phyloP scores from a whole-genome alignment of 2,797 vertebrate genomes.

The Manis crassicaudata region DNA sequence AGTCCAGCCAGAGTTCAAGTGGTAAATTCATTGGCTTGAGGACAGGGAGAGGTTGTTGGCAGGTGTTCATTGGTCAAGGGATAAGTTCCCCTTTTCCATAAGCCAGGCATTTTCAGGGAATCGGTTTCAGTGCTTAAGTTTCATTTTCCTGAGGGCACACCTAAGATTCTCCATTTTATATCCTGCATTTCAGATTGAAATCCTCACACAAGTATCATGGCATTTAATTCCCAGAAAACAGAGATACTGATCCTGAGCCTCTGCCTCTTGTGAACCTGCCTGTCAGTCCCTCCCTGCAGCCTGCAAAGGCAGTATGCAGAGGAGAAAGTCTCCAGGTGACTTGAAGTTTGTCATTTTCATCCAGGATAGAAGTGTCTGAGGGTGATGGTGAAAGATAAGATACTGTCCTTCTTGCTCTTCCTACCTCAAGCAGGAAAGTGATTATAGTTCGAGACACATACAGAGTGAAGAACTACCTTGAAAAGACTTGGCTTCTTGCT shows the following conservation, averaged over 20 bases:
- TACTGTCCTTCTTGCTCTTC: neutral
- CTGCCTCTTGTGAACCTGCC: neutral
- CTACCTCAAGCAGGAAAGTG: neutral
- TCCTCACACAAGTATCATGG: neutral
- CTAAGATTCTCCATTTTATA: neutral
- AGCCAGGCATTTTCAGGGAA: neutral
- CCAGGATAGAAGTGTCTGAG: neutral
- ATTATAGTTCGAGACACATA: neutral
- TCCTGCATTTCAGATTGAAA: neutral
- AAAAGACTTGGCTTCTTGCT: neutral
- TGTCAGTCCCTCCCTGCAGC: neutral
- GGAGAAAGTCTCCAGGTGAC: neutral
- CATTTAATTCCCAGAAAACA: too few species aligned
- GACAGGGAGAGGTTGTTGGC: neutral
- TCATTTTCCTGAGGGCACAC: neutral
- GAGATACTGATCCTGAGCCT: neutral
- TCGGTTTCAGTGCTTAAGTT: neutral
- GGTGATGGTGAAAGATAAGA: neutral
- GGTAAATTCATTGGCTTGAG: neutral
- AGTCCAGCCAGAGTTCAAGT: neutral
- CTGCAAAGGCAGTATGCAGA: neutral
- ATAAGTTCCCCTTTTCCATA: neutral
- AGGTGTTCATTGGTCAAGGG: neutral
- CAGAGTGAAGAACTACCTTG: neutral
- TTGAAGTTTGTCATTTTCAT: neutral